Evolutionary conservation across 2,113 vertebrate species (phyloP), one percentile per base, ranked within the genome.

Genomic region (Myrmecobius fasciatus): DNA sequence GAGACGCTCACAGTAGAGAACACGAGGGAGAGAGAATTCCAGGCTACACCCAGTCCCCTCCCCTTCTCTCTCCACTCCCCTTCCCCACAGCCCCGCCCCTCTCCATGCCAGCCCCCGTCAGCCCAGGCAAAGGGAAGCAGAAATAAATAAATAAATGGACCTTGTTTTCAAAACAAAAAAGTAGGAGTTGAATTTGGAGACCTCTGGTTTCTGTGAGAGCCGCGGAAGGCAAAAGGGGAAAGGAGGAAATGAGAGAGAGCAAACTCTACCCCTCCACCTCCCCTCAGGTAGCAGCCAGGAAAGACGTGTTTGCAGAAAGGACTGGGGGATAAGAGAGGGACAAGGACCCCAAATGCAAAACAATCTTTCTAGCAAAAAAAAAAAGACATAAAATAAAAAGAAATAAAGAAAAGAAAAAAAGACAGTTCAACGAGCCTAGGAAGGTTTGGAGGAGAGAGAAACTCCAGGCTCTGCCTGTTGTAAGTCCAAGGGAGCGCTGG

Each of bases 1-100:
- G 67, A 83, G 67, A 83, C 67, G 67, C 67, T 83, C 67, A 20
- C 67, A 83, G 67, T 36, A 83, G 67, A 83, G 67, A 83, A 83
- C 67, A 83, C 67, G 67, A 83, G 67, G 67, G 67, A 83, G 36
- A 83, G 17, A 83, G 67, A 83, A 83, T 43, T 83, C 67, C 67
- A 83, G 67, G 67, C 67, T 83, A 83, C 67, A 83, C 67, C 67
- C 67, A 83, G 67, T 83, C 67, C 67, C 67, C 67, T 83, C 67
- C 67, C 67, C 67, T 83, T 83, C 67, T n/a, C 67, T 83, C 36
- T 83, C 67, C 67, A 83, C 67, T 83, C 67, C 67, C 67, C 67
- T 17, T 83, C 67, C 67, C 67, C 67, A n/a, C 67, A n/a, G 67
- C 67, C 67, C 67, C 67, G 67, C 67, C 67, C 67, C 67, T 43